Evolutionary conservation across 2,113 vertebrate species (phyloP).

Genomic region (Hippocampus mohnikei): DNA sequence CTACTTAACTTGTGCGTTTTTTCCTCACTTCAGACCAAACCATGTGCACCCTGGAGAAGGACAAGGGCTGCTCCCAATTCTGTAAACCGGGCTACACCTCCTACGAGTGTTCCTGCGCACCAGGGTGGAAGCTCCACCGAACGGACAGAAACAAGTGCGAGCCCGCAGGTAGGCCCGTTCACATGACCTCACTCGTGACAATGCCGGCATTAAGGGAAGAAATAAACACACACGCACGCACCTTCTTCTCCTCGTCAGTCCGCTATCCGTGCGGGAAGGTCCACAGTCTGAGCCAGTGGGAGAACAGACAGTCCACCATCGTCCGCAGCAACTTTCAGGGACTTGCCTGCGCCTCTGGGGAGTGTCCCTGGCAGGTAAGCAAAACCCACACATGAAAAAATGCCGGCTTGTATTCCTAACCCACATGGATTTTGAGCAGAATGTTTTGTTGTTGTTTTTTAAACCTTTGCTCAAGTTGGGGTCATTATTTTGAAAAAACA

Average conservation of each 20-base stretch:
- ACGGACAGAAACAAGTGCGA: conserved; percentile 56
- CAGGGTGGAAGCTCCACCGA: conserved; percentile 64
- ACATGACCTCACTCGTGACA: neutral
- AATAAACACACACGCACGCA: neutral
- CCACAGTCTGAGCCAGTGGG: conserved; percentile 38
- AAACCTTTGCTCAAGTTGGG: no score
- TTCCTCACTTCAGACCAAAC: conserved; percentile 59
- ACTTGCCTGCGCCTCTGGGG: conserved; percentile 38
- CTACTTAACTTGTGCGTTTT: no score
- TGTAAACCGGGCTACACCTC: conserved; percentile 73
- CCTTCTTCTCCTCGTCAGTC: conserved; percentile 29
- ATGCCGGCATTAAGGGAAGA: neutral
- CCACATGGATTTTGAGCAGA: no score
- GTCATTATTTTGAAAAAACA: no score
- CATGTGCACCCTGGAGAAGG: conserved; percentile 59
- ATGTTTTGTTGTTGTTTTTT: no score
- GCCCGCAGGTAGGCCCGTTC: conserved; percentile 55
- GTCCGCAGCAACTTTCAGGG: conserved; percentile 44
- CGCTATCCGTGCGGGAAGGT: conserved; percentile 65
- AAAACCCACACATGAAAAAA: no score
- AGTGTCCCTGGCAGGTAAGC: conserved; percentile 76
- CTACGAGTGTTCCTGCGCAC: conserved; percentile 72
- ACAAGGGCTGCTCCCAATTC: conserved; percentile 75
- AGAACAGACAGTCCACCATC: conserved; percentile 31
- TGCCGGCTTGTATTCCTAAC: no score